A percentile compares a stretch with the other conserved stretches of the same genome.
phyloP scores from a whole-genome alignment of 2,113 vertebrate species.

The Oostethus manadensis region DNA sequence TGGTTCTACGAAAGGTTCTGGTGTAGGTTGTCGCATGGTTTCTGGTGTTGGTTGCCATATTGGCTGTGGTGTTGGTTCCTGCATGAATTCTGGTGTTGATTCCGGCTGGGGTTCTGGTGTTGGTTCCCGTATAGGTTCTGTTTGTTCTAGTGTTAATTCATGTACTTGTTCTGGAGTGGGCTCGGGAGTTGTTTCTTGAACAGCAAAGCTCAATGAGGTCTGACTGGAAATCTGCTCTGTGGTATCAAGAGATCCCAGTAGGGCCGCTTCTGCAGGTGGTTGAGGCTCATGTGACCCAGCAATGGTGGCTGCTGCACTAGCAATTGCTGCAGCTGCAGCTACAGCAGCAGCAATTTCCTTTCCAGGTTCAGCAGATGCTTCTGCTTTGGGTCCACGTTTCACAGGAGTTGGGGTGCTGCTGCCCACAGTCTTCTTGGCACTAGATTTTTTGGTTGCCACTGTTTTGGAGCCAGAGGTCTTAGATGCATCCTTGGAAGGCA shows the following conservation, averaged over 20 bases:
- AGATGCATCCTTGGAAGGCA: conserved; percentile 45
- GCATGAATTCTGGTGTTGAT: background rate
- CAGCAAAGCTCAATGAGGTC: background rate
- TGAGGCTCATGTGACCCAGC: conserved; percentile 22
- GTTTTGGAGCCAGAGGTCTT: conserved; percentile 53
- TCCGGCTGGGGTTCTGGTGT: conserved; percentile 14
- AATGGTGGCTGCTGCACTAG: conserved; percentile 32
- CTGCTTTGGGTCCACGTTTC: conserved; percentile 64
- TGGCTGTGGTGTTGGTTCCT: background rate
- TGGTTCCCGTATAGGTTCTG: conserved; percentile 3
- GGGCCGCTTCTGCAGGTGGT: conserved; percentile 3
- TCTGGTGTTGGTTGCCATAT: conserved; percentile 4
- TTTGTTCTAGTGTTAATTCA: background rate
- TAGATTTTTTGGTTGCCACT: conserved; percentile 53
- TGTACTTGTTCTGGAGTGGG: conserved; percentile 1
- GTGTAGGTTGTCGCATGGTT: conserved; percentile 2
- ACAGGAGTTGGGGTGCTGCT: conserved; percentile 72
- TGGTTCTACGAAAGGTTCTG: conserved; percentile 5
- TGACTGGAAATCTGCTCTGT: background rate
- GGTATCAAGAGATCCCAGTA: conserved; percentile 8
- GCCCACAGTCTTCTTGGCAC: conserved; percentile 70
- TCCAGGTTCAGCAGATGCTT: conserved; percentile 18
- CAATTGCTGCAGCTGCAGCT: conserved; percentile 33
- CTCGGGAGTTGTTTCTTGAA: conserved; percentile 20
- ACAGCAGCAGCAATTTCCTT: conserved; percentile 35